Conservation (phyloP, 2,797 vertebrate genomes). For the Silurus aristotelis region DNA sequence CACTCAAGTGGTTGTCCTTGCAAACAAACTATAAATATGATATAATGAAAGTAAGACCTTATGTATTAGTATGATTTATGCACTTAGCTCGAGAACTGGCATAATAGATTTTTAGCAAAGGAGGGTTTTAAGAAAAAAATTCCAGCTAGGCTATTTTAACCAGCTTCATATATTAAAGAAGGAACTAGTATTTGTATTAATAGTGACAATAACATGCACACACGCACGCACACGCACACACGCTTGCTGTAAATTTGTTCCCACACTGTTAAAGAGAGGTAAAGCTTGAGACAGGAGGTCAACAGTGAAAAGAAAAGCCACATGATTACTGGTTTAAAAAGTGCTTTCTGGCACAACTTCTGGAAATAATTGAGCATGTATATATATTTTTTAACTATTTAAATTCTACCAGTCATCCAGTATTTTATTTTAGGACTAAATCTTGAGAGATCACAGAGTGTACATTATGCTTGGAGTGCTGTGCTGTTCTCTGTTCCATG, state of each 20-base stretch:
- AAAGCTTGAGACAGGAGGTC: not conserved
- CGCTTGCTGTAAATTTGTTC: not conserved
- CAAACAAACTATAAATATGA: not conserved
- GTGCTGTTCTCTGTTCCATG: slow-evolving; percentile 1
- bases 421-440: not conserved
- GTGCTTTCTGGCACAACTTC: not conserved
- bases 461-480: not conserved
- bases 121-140: not conserved
- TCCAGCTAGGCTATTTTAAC: not conserved
- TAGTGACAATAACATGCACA: not conserved
- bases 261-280: not conserved
- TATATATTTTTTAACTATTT: no score
- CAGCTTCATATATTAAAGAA: not conserved
- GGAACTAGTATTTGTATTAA: not conserved
- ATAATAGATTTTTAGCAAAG: not conserved
- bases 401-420: not conserved
- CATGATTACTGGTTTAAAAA: not conserved
- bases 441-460: not conserved
- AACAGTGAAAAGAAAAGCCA: not conserved
- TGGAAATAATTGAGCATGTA: not conserved
- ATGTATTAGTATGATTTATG: not conserved
- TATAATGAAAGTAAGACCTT: not conserved
- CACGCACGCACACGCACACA: no score
- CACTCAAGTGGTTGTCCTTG: not conserved
- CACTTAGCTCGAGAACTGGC: not conserved